Percentiles rank a stretch among this genome's conserved stretches.
These are phyloP conservation scores for Melanargia galathea DNA, from an alignment of 2,888 invertebrate species.

Conservation along the genomic window DNA sequence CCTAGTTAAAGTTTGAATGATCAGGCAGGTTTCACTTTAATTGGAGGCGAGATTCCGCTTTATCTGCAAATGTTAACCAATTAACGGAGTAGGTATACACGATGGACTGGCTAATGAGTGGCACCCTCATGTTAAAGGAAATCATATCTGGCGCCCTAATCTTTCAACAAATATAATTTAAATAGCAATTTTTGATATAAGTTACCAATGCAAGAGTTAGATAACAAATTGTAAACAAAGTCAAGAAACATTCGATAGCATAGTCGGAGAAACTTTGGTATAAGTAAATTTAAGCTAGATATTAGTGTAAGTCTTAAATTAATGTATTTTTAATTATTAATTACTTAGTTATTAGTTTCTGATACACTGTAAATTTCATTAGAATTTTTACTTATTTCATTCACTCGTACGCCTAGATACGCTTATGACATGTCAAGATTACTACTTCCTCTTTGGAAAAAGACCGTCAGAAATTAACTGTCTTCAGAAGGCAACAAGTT, in stretches of 20 bases:
- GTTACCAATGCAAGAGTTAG: background rate
- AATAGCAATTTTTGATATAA: background rate
- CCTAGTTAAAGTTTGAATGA: conserved; percentile 26
- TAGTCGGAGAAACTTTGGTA: too few species aligned
- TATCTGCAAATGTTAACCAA: conserved; percentile 33
- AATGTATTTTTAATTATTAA: too few species aligned
- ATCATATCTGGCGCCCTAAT: conserved; percentile 26
- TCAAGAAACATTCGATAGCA: background rate
- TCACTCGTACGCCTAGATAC: too few species aligned
- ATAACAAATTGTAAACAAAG: background rate
- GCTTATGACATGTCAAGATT: too few species aligned
- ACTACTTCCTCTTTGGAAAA: too few species aligned
- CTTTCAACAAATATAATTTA: conserved; percentile 14
- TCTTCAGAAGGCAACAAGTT: too few species aligned
- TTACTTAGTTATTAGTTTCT: too few species aligned
- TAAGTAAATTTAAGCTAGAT: too few species aligned
- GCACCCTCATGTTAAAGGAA: conserved; percentile 21
- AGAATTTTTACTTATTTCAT: too few species aligned
- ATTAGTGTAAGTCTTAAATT: too few species aligned
- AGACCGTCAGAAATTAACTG: too few species aligned
- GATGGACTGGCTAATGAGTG: conserved; percentile 28
- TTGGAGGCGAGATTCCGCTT: conserved; percentile 26
- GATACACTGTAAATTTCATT: too few species aligned
- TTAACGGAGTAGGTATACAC: conserved; percentile 28
- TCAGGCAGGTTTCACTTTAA: conserved; percentile 29